phyloP scores from a whole-genome alignment of 2,797 vertebrate genomes.

The Cheirogaleus major region DNA sequence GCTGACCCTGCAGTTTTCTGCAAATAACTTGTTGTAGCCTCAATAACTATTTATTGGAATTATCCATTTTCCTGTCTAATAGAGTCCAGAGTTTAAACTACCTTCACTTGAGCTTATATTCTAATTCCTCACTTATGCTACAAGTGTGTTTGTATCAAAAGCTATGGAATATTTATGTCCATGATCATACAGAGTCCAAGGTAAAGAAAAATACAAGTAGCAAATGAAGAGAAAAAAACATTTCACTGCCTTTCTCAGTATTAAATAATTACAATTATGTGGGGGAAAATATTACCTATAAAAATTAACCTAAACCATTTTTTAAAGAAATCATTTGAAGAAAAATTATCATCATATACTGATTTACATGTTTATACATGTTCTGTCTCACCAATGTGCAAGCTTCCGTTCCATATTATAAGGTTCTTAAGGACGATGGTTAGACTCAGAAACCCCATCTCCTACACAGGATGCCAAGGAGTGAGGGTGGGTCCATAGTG shows the following conservation, averaged over 20 bases:
- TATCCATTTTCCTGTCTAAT: constrained; percentile 73
- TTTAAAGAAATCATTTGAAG: background rate
- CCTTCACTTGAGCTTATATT: constrained; percentile 43
- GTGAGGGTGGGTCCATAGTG: accelerated
- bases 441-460: background rate
- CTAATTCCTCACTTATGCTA: constrained; percentile 3
- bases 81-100: constrained; percentile 53
- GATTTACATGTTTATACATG: background rate
- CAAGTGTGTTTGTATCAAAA: constrained; percentile 46
- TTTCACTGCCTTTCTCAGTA: background rate
- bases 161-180: constrained; percentile 21
- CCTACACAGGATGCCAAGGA: background rate
- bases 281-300: background rate
- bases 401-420: background rate
- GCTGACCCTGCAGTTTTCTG: constrained; percentile 65
- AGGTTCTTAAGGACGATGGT: background rate
- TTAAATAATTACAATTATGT: background rate
- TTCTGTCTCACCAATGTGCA: background rate
- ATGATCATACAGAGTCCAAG: background rate
- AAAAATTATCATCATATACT: background rate
- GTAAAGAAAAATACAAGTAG: constrained; percentile 11
- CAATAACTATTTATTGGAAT: constrained; percentile 64
- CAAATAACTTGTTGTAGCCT: constrained; percentile 50
- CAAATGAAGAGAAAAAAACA: background rate
- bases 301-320: background rate